Base-by-base conservation (phyloP, 2,113 vertebrate species). In the Pionites leucogaster region DNA sequence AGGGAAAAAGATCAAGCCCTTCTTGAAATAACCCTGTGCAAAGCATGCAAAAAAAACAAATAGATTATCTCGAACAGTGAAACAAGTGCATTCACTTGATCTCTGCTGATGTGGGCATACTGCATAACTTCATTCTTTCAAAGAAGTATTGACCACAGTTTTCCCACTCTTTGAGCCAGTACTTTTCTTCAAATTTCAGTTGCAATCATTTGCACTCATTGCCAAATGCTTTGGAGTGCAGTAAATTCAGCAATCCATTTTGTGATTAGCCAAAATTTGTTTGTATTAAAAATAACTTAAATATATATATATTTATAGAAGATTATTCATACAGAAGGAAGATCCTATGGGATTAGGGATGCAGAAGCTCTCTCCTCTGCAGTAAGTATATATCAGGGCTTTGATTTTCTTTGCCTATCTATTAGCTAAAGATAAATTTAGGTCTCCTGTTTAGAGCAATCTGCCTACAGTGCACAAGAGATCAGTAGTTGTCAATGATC, bases 401-500 rank as follows among this genome's bases (percentile, higher is more conserved):
- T 86, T 74, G 37, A 79, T 94, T 86, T 55, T 70, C 31, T 33
- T 74, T 96, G 82, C 64, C 77, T 86, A 94, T 96, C 95, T 96
- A 69, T 93, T 88, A 62, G 49, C 47, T 82, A 80, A 90, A 91
- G 93, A 93, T 64, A 77, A 82, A 86, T 96, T 93, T 95, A 82
- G 92, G 88, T 95, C 96, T 96, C 92, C 92, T 86, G 72, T 91
- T 96, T 80, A 65, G 65, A 72, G 70, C 88, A 96, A 95, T 93
- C 95, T 80, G 86, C 84, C 89, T 89, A 81, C 39, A 62, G 86
- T 71, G 90, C 72, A 91, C 87, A 93, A 47, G 50, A 94, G 92
- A 94, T 97, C 97, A 95, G 63, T 92, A 69, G 74, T 94, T 94
- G 94, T 93, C 88, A 96, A 74, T 87, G 87, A 93, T 90, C 84